These are phyloP conservation scores for Trissolcus brochymenae DNA, from an alignment of 2,888 invertebrate genomes.

Conservation along the genomic window DNA sequence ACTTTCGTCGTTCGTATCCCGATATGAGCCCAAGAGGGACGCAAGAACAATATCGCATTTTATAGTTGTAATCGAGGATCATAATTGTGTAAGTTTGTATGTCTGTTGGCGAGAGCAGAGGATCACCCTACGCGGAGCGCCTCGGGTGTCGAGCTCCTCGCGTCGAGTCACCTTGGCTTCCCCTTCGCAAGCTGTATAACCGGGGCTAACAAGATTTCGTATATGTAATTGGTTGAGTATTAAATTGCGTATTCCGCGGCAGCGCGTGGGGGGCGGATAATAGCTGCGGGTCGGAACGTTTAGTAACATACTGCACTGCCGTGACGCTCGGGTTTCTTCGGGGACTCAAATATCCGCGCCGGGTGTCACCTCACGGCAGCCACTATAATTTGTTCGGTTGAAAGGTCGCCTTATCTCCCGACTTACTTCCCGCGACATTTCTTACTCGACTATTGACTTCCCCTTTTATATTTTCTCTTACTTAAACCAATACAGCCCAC, in stretches of 20 bases:
- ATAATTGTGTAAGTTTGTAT: conserved; percentile 76
- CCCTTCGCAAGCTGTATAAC: conserved; percentile 70
- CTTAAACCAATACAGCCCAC: not conserved
- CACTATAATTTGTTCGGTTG: conserved; percentile 37
- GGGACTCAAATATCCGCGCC: conserved; percentile 28
- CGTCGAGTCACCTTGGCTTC: conserved; percentile 54
- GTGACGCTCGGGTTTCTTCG: conserved; percentile 64
- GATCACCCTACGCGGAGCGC: conserved; percentile 71
- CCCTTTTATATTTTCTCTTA: not conserved
- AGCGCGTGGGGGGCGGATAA: conserved; percentile 67
- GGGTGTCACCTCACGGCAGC: conserved; percentile 28
- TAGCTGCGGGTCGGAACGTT: conserved; percentile 74
- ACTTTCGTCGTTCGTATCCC: conserved; percentile 19
- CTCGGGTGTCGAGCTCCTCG: conserved; percentile 71
- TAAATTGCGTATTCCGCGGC: conserved; percentile 75
- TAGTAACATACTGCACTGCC: conserved; percentile 74
- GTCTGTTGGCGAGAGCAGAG: conserved; percentile 64
- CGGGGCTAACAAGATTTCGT: conserved; percentile 77
- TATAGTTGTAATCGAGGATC: conserved; percentile 76
- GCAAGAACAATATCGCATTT: conserved; percentile 74
- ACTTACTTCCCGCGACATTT: conserved; percentile 24
- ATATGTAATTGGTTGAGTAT: conserved; percentile 77
- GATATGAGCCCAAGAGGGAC: conserved; percentile 54
- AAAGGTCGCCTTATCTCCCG: conserved; percentile 29
- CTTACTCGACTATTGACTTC: conserved; percentile 18